Percentiles rank a stretch among this genome's conserved stretches.
Evolutionary conservation across 2,797 vertebrate species (phyloP).

Genomic region (Pseudopleuronectes americanus): DNA sequence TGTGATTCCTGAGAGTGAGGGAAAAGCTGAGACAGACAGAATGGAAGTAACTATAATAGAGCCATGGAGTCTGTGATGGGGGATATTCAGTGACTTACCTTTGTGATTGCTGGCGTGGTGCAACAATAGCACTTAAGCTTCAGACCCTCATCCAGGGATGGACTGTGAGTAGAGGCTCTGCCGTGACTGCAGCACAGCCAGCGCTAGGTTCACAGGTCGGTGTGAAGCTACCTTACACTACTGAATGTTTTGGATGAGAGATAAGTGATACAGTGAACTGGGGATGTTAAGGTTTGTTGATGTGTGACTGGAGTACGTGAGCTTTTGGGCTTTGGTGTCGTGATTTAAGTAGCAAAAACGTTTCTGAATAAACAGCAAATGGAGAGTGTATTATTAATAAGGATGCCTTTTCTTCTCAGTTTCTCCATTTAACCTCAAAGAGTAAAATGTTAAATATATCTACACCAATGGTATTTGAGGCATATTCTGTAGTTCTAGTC

Average conservation of each 20-base stretch:
- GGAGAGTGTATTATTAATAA: too few species aligned
- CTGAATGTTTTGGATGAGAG: neutral
- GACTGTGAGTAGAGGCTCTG: conserved; percentile 31
- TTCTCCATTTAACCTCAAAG: too few species aligned
- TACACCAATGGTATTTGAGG: too few species aligned
- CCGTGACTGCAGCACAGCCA: conserved; percentile 5
- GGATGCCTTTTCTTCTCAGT: too few species aligned
- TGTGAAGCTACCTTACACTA: neutral
- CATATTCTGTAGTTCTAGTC: too few species aligned
- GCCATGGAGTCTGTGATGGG: conserved; percentile 60
- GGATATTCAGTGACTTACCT: conserved; percentile 49
- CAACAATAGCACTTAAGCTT: conserved; percentile 72
- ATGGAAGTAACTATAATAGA: conserved; percentile 60
- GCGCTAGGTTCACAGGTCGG: neutral
- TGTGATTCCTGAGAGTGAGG: conserved; percentile 44
- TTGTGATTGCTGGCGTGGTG: conserved; percentile 61
- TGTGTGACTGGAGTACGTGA: too few species aligned
- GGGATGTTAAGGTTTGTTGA: too few species aligned
- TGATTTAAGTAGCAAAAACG: too few species aligned
- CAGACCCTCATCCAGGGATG: conserved; percentile 58
- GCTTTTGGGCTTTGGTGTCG: too few species aligned
- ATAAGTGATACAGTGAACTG: too few species aligned
- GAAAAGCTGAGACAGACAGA: conserved; percentile 72
- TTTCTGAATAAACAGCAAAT: too few species aligned
- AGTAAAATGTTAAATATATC: too few species aligned